Conservation (phyloP, 2,888 invertebrate genomes). For the Hypselothyrea guttata region DNA sequence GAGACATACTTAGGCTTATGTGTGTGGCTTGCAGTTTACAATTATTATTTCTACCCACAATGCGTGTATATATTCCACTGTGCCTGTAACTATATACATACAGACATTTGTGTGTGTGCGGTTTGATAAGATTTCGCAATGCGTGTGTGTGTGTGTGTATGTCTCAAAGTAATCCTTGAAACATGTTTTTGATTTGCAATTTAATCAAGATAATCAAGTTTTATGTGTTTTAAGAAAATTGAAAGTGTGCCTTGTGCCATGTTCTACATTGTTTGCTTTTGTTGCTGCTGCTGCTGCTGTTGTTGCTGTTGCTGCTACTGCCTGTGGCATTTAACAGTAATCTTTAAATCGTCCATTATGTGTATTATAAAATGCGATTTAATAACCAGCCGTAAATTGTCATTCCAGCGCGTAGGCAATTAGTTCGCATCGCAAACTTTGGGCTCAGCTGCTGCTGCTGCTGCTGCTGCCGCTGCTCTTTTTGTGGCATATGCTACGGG, state of each 20-base stretch:
- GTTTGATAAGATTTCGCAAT: slow-evolving; percentile 61
- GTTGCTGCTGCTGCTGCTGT: slow-evolving; percentile 14
- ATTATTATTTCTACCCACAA: slow-evolving; percentile 73
- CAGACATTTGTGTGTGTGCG: slow-evolving; percentile 13
- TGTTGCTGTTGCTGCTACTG: slow-evolving; percentile 9
- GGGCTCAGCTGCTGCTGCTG: slow-evolving; percentile 10
- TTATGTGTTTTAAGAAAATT: slow-evolving; percentile 77
- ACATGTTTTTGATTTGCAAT: slow-evolving; percentile 78
- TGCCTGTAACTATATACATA: slow-evolving; percentile 14
- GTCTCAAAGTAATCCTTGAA: slow-evolving; percentile 73
- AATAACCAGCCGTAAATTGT: slow-evolving; percentile 44
- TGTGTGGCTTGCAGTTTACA: slow-evolving; percentile 62
- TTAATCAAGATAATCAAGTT: slow-evolving; percentile 79
- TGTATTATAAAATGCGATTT: slow-evolving; percentile 65
- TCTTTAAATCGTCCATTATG: slow-evolving; percentile 70
- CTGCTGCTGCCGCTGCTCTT: not conserved
- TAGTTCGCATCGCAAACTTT: slow-evolving; percentile 35
- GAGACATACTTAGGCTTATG: not conserved
- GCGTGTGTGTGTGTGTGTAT: slow-evolving; percentile 22
- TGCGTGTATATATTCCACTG: slow-evolving; percentile 32
- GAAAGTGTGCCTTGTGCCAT: slow-evolving; percentile 72
- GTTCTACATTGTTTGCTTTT: slow-evolving; percentile 64
- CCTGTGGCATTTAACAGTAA: slow-evolving; percentile 45
- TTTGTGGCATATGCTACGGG: slow-evolving; percentile 27
- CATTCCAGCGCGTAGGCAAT: slow-evolving; percentile 39